Evolutionary conservation across 2,113 vertebrate species (phyloP).

Genomic region (Grammomys dolichurus): DNA sequence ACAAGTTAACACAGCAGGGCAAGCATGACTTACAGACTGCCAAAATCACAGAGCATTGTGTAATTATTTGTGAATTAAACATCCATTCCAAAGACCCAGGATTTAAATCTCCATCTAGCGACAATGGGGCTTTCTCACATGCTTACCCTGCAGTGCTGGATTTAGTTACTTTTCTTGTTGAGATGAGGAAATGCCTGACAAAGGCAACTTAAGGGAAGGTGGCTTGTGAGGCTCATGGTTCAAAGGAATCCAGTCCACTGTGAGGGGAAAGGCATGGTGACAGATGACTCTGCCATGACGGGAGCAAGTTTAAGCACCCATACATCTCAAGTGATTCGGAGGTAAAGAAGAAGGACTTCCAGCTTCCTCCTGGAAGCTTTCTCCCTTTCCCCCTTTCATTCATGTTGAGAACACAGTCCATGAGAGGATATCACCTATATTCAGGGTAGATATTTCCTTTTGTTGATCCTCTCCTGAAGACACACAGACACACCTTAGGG

Average conservation of each 20-base stretch:
- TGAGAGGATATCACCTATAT: not conserved
- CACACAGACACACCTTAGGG: not conserved
- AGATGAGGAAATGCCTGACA: not conserved
- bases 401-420: not conserved
- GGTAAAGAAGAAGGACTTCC: not conserved
- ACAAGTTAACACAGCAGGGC: not conserved
- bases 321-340: too few species aligned
- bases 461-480: not conserved
- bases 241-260: not conserved
- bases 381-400: not conserved
- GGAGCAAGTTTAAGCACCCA: too few species aligned
- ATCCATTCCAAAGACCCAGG: not conserved
- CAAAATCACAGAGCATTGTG: not conserved
- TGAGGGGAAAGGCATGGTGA: not conserved
- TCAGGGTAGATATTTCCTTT: too few species aligned
- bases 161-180: not conserved
- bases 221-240: not conserved
- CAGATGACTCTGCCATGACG: not conserved
- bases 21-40: not conserved
- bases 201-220: not conserved
- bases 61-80: not conserved
- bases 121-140: not conserved
- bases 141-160: not conserved
- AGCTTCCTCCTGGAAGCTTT: not conserved
- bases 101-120: not conserved